Percentiles rank a stretch among this genome's conserved stretches.
These are phyloP conservation scores for Benthosema pterotum DNA, from an alignment of 2,797 vertebrate species.

Conservation along the genomic window DNA sequence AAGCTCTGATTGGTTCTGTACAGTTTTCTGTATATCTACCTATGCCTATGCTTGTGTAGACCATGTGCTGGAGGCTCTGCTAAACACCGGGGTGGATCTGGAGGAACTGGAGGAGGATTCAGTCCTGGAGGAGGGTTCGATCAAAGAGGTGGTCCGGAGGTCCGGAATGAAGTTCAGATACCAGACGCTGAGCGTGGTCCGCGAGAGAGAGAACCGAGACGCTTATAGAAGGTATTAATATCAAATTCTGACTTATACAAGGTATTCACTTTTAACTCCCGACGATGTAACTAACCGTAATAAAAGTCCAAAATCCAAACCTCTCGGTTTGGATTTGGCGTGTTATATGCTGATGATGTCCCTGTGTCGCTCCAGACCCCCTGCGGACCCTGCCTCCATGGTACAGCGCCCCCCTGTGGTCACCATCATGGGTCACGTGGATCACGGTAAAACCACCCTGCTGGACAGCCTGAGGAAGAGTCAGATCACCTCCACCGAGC, in stretches of 20 bases:
- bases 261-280: too few relatives aligned
- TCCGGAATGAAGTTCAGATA: slow-evolving; percentile 91
- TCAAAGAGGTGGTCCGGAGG: slow-evolving; percentile 87
- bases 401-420: slow-evolving; percentile 86
- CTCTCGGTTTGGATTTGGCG: too few relatives aligned
- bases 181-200: slow-evolving; percentile 80
- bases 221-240: slow-evolving; percentile 70
- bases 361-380: slow-evolving; percentile 55
- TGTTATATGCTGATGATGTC: too few relatives aligned
- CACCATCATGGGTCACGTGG: slow-evolving; percentile 96
- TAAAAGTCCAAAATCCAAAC: too few relatives aligned
- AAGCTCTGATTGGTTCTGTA: too few relatives aligned
- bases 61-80: slow-evolving; percentile 84
- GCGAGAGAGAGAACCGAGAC: slow-evolving; percentile 83
- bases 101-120: slow-evolving; percentile 81
- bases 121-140: slow-evolving; percentile 82
- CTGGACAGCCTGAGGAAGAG: slow-evolving; percentile 92
- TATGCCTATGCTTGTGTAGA: too few relatives aligned
- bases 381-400: slow-evolving; percentile 79
- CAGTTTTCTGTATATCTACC: too few relatives aligned
- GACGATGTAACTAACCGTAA: too few relatives aligned
- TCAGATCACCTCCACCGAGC: slow-evolving; percentile 86
- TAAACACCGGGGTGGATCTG: slow-evolving; percentile 81
- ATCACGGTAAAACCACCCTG: slow-evolving; percentile 95
- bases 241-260: too few relatives aligned